Conservation (phyloP, 2,797 vertebrate genomes). For the Liparis tanakae region DNA sequence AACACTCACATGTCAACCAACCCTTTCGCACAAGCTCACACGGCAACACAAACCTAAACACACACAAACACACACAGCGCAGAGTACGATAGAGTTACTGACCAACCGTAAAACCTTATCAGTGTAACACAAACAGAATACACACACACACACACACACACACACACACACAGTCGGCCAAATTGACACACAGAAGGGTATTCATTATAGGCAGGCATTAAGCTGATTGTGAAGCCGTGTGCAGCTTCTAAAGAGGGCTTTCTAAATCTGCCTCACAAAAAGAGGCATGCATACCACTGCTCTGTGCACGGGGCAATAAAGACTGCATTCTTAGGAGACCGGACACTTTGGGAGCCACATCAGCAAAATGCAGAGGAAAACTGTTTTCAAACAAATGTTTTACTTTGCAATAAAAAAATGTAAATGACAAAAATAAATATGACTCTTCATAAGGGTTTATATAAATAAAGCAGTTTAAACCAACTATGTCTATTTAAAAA, state of each 20-base stretch:
- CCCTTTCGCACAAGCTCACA: slow-evolving; percentile 51
- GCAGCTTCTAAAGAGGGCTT: slow-evolving; percentile 82
- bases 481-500: background rate
- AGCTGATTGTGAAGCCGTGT: slow-evolving; percentile 83
- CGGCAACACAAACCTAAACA: slow-evolving; percentile 48
- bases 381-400: slow-evolving; percentile 19
- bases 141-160: slow-evolving; percentile 43
- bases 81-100: slow-evolving; percentile 65
- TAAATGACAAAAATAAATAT: background rate
- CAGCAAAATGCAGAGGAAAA: slow-evolving; percentile 43
- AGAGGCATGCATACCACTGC: slow-evolving; percentile 81
- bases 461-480: background rate
- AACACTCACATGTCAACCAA: slow-evolving; percentile 70
- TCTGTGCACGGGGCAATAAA: slow-evolving; percentile 78
- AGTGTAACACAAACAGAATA: slow-evolving; percentile 55
- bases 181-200: slow-evolving; percentile 80
- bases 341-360: slow-evolving; percentile 66
- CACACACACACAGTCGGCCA: slow-evolving; percentile 54
- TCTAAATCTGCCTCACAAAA: slow-evolving; percentile 86
- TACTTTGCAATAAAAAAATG: background rate
- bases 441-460: background rate
- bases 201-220: slow-evolving; percentile 83
- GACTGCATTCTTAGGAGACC: slow-evolving; percentile 75
- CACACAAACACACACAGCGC: slow-evolving; percentile 28
- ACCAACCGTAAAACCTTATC: slow-evolving; percentile 63